phyloP scores from a whole-genome alignment of 1,140 invertebrate species.

The Drosophila asahinai region DNA sequence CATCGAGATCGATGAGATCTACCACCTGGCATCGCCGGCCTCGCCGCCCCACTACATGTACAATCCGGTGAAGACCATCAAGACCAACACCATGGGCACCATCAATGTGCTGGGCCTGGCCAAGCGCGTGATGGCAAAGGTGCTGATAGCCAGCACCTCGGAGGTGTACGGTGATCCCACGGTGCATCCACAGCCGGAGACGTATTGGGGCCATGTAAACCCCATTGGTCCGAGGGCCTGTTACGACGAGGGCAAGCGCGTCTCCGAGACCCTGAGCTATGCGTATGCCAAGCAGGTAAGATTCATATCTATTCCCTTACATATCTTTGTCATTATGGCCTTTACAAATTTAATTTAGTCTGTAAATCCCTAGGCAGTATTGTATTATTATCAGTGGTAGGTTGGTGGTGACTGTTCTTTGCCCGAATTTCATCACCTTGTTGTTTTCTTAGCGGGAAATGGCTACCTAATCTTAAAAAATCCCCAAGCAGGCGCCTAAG shows the following conservation, averaged over 20 bases:
- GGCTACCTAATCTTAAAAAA: not conserved
- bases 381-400: not conserved
- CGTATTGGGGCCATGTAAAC: conserved; percentile 99
- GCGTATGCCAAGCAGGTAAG: conserved; percentile 96
- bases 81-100: conserved; percentile 98
- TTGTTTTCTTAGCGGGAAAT: not conserved
- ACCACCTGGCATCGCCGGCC: conserved; percentile 99
- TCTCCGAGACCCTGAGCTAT: conserved; percentile 98
- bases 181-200: conserved; percentile 97
- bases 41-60: conserved; percentile 99
- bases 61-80: conserved; percentile 99
- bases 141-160: conserved; percentile 98
- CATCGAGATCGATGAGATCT: conserved; percentile 99
- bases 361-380: not conserved
- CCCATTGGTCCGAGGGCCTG: conserved; percentile 98
- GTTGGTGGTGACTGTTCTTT: not conserved
- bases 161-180: conserved; percentile 99
- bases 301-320: too few species aligned
- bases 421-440: not conserved
- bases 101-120: conserved; percentile 99
- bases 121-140: conserved; percentile 96
- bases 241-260: conserved; percentile 99
- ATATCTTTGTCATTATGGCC: not conserved
- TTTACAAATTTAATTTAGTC: not conserved
- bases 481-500: not conserved